Conservation (phyloP, 2,113 vertebrate genomes). For the Pachycephala philippinensis region DNA sequence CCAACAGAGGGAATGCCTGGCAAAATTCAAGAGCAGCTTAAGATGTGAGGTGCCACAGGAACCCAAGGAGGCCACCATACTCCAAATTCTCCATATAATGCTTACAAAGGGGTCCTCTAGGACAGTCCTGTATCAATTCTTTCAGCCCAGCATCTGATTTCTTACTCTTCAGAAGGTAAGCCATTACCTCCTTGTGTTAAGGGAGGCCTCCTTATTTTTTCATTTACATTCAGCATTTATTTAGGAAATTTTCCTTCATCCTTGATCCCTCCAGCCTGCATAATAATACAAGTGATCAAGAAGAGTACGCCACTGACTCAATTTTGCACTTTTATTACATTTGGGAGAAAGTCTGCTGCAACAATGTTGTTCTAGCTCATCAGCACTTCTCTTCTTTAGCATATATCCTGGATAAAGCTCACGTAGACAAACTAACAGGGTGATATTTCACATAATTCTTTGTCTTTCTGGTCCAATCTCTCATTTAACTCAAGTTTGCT, state of each 20-base stretch:
- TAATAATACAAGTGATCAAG: background rate
- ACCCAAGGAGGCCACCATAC: background rate
- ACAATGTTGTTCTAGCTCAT: background rate
- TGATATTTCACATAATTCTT: background rate
- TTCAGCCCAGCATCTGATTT: background rate
- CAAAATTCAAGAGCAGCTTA: background rate
- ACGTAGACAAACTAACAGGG: background rate
- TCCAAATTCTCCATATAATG: background rate
- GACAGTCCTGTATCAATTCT: background rate
- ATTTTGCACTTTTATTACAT: background rate
- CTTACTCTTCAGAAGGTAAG: background rate
- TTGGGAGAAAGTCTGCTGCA: background rate
- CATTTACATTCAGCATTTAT: background rate
- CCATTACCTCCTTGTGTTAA: background rate
- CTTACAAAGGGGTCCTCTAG: background rate
- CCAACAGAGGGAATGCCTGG: rapidly evolving
- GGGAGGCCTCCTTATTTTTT: background rate
- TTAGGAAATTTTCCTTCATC: background rate
- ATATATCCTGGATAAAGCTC: background rate
- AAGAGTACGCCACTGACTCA: background rate
- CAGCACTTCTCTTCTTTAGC: background rate
- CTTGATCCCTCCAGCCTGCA: background rate
- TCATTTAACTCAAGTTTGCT: background rate
- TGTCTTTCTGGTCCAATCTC: background rate
- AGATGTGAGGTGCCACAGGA: background rate